A percentile compares a stretch with the other conserved stretches of the same genome.
Evolutionary conservation across 2,797 vertebrate species (phyloP).

Genomic region (Dicrostonyx torquatus): DNA sequence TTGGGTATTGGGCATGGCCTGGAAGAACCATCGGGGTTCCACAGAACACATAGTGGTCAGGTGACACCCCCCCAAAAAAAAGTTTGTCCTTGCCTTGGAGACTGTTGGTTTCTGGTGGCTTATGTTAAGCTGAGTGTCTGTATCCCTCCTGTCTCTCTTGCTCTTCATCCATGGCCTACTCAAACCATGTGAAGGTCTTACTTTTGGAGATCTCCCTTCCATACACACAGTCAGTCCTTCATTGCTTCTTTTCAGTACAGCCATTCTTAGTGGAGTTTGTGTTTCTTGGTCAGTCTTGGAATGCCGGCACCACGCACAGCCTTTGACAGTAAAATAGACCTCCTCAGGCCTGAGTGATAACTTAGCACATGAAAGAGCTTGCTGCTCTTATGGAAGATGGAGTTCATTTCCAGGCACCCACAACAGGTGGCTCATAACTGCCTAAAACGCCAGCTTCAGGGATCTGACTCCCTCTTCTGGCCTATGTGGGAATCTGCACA

Average conservation of each 20-base stretch:
- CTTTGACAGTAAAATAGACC: background rate
- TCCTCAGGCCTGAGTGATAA: background rate
- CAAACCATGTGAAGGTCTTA: no score
- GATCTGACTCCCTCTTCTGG: background rate
- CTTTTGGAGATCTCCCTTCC: background rate
- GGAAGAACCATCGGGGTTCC: constrained; percentile 18
- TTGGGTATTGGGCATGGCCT: background rate
- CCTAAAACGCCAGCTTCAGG: background rate
- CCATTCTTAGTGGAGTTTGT: background rate
- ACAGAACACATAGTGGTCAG: background rate
- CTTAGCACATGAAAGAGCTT: background rate
- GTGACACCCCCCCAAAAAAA: constrained; percentile 2
- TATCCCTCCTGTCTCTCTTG: background rate
- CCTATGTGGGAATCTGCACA: background rate
- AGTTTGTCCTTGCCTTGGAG: background rate
- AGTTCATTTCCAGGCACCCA: background rate
- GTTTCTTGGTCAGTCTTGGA: background rate
- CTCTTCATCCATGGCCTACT: background rate
- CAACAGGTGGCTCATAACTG: background rate
- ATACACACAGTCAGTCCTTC: background rate
- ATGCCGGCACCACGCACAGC: background rate
- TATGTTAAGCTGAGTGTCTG: background rate
- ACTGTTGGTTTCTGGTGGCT: background rate
- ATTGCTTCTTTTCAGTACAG: background rate
- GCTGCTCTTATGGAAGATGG: background rate